A percentile compares a stretch with the other conserved stretches of the same genome.
Conservation (phyloP, 1,140 invertebrate species). For the Aphis craccivora region DNA sequence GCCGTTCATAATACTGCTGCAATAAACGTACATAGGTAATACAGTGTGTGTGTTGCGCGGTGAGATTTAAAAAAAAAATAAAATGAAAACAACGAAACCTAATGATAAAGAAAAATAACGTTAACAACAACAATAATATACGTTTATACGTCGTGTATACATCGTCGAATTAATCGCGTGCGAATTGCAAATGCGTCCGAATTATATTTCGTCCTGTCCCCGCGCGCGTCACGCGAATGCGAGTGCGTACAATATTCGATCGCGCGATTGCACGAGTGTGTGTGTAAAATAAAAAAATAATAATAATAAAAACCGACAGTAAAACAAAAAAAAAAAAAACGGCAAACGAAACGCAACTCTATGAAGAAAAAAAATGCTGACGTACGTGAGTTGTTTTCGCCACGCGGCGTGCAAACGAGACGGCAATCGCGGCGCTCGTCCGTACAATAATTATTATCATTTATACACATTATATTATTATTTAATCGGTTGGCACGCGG, state of each 20-base stretch:
- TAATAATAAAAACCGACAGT: not conserved
- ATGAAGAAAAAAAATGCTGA: constrained; percentile 13
- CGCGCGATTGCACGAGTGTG: not conserved
- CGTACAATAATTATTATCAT: not conserved
- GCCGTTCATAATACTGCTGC: too few relatives aligned
- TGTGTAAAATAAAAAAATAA: not conserved
- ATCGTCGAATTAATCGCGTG: not conserved
- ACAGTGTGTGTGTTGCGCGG: too few relatives aligned
- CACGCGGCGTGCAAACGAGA: not conserved
- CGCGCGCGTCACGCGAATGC: not conserved
- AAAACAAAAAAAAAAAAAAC: not conserved
- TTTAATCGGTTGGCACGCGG: not conserved
- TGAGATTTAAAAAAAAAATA: not conserved
- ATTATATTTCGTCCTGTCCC: not conserved
- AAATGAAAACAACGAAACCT: not conserved
- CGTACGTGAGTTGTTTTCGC: not conserved
- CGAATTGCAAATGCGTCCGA: not conserved
- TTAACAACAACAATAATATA: not conserved
- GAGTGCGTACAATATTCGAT: not conserved
- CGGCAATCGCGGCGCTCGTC: not conserved
- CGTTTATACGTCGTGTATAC: too few relatives aligned
- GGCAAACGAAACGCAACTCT: not conserved
- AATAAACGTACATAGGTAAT: too few relatives aligned
- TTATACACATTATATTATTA: not conserved
- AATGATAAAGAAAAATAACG: not conserved